Conservation (phyloP, 2,797 vertebrate genomes). For the Semotilus atromaculatus region DNA sequence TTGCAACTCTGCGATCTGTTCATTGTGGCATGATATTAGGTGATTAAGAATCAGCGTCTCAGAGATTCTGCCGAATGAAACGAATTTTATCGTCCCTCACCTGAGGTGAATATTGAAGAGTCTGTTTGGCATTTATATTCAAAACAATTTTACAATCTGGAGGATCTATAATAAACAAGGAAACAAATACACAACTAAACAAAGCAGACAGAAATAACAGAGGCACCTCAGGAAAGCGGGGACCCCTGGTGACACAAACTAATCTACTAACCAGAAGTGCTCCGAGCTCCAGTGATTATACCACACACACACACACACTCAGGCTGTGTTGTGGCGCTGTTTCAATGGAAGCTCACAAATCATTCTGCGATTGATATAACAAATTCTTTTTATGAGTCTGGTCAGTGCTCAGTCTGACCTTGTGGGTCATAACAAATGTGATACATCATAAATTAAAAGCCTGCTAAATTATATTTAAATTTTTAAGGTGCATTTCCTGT, state of each 20-base stretch:
- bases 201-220: conserved; percentile 67
- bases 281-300: conserved; percentile 43
- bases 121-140: conserved; percentile 68
- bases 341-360: conserved; percentile 40
- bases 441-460: conserved; percentile 45
- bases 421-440: conserved; percentile 46
- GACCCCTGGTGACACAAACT: conserved; percentile 55
- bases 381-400: conserved; percentile 36
- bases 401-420: conserved; percentile 45
- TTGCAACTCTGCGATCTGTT: conserved; percentile 71
- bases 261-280: conserved; percentile 60
- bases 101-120: conserved; percentile 67
- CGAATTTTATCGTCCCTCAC: conserved; percentile 57
- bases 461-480: conserved; percentile 46
- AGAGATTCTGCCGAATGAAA: conserved; percentile 66
- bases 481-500: conserved; percentile 19
- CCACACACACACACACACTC: conserved; percentile 16
- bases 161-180: conserved; percentile 61
- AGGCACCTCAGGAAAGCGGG: conserved; percentile 57
- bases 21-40: conserved; percentile 78
- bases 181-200: conserved; percentile 65
- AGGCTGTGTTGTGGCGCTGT: conserved; percentile 4
- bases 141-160: conserved; percentile 59
- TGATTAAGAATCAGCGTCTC: conserved; percentile 78
- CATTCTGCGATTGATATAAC: conserved; percentile 32